phyloP scores from a whole-genome alignment of 1,140 invertebrate genomes.

The Cardiocondyla obscurior region DNA sequence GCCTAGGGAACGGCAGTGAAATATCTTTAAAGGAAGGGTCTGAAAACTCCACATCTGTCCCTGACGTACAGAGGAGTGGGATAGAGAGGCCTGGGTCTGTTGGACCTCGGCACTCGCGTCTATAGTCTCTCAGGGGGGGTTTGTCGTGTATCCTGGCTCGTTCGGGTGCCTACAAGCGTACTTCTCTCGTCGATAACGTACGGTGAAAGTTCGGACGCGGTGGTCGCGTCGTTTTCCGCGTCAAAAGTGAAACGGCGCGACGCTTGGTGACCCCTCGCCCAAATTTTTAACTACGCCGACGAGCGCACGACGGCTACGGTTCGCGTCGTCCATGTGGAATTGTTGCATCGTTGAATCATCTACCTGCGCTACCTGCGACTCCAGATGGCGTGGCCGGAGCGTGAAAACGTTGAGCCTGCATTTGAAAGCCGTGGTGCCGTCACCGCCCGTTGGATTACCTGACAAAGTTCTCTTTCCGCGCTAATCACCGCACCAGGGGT shows the following conservation, averaged over 20 bases:
- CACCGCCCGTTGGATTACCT: constrained; percentile 18
- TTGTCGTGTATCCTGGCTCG: constrained; percentile 39
- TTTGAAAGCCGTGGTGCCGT: constrained; percentile 20
- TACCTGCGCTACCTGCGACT: constrained; percentile 22
- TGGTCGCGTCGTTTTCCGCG: neutral
- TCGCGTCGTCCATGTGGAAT: neutral
- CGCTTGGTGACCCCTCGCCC: no score
- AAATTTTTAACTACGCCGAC: constrained; percentile 17
- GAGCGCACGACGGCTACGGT: neutral
- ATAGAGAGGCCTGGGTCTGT: constrained; percentile 61
- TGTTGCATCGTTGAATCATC: constrained; percentile 25
- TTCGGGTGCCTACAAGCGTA: neutral
- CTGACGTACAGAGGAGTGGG: constrained; percentile 55
- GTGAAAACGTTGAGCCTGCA: constrained; percentile 24
- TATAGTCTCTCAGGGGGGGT: constrained; percentile 68
- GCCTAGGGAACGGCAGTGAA: neutral
- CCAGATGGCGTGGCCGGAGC: constrained; percentile 61
- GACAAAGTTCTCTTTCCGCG: neutral
- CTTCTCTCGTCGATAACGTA: neutral
- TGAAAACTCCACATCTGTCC: neutral
- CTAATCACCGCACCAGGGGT: neutral
- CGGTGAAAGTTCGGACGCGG: constrained; percentile 60
- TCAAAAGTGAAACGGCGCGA: constrained; percentile 1
- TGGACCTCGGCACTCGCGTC: constrained; percentile 65
- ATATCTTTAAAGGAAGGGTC: neutral